Evolutionary conservation across 2,888 invertebrate species (phyloP), one percentile per base, ranked within the genome.

Genomic region (Pteria penguin): DNA sequence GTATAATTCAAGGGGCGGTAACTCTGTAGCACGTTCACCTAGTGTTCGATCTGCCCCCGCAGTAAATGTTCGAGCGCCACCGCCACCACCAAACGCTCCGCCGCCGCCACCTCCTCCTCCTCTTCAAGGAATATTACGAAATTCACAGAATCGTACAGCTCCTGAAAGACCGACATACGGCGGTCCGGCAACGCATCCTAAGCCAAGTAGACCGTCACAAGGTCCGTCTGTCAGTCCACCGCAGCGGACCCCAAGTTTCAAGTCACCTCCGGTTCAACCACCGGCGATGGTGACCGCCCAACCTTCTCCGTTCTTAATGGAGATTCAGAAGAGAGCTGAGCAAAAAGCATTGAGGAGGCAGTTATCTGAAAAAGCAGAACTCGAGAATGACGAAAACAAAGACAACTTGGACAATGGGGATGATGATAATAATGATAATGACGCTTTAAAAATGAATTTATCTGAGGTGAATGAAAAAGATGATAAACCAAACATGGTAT

Each of bases 271-370:
- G n/a, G 65, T 72, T 29, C 65, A 54, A 33, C 72, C 72, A 36
- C 65, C 65, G 33, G 58, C 65, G 14, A 32, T 57, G 22, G 24
- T 26, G 26, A 52, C 45, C 31, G 54, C 67, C 18, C 72, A 76
- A 24, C 72, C 82, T 62, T 73, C 78, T 27, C 81, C 81, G 22
- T 81, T 83, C 75, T 72, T 84, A 27, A 71, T 80, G 27, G 82
- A 84, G 70, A 84, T 84, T 27, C 83, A 83, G 32, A 79, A 71
- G 29, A 57, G 76, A 45, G 81, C 85, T 14, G 82, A 83, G 57
- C 36, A 76, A 11, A 78, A 72, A 33, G 76, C 82, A 36, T 62
- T 79, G n/a, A 69, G 82, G 11, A 72, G 84, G 55, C 85, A 85
- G 58, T 66, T 78, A 55, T 83, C 85, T 1, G 83, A 83, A 62